phyloP scores from a whole-genome alignment of 2,888 invertebrate genomes.

The Cotesia congregata region DNA sequence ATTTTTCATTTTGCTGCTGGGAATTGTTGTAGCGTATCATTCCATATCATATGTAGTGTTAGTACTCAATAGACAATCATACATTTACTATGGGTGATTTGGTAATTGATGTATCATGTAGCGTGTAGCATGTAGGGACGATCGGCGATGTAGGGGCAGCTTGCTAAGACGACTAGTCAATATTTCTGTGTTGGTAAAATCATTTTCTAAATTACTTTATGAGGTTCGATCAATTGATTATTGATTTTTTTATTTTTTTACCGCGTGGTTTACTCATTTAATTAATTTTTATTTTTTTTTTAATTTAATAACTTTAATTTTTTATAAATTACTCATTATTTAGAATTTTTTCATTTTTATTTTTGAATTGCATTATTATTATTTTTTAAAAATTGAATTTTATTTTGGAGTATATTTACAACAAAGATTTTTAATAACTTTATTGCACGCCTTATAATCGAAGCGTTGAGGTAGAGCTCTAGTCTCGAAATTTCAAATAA shows the following conservation, averaged over 20 bases:
- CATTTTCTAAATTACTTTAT: slow-evolving; percentile 35
- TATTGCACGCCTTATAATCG: too few species aligned
- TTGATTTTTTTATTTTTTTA: not conserved
- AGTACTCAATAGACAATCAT: slow-evolving; percentile 8
- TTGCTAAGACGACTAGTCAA: slow-evolving; percentile 34
- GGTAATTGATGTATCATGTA: slow-evolving; percentile 32
- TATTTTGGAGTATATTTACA: not conserved
- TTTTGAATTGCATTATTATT: not conserved
- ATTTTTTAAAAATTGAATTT: not conserved
- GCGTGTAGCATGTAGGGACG: slow-evolving; percentile 28
- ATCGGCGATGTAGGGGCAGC: slow-evolving; percentile 44
- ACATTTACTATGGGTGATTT: slow-evolving; percentile 20
- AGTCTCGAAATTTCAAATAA: too few species aligned
- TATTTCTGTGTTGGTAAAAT: slow-evolving; percentile 41
- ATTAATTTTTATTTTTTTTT: too few species aligned
- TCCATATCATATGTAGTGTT: not conserved
- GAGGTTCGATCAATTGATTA: slow-evolving; percentile 24
- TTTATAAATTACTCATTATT: not conserved
- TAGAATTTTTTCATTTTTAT: not conserved
- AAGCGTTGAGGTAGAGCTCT: too few species aligned
- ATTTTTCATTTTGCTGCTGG: not conserved
- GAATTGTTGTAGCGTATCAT: too few species aligned
- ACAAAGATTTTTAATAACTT: too few species aligned
- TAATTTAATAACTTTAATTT: too few species aligned
- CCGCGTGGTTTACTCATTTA: too few species aligned